Conservation (phyloP, 2,113 vertebrate genomes). For the Mionectes macconnelli region DNA sequence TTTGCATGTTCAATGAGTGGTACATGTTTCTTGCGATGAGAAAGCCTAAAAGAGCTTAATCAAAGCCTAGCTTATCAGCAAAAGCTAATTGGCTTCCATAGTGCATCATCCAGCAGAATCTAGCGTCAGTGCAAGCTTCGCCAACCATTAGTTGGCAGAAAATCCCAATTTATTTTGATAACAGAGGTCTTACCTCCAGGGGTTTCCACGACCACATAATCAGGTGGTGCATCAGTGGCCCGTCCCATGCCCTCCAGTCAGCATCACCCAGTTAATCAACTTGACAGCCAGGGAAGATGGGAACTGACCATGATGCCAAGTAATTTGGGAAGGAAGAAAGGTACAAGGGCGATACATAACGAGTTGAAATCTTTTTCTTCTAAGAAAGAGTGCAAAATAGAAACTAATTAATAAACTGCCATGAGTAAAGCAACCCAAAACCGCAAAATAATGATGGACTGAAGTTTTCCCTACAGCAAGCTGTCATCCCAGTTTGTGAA, state of each 20-base stretch:
- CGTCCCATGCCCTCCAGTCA: constrained; percentile 52
- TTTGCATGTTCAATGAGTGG: constrained; percentile 50
- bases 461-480: constrained; percentile 35
- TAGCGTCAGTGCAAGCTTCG: constrained; percentile 61
- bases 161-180: constrained; percentile 77
- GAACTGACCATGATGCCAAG: background rate
- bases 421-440: constrained; percentile 6
- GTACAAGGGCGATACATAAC: background rate
- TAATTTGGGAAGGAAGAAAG: constrained; percentile 16
- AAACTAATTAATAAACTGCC: constrained; percentile 49
- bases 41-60: constrained; percentile 45
- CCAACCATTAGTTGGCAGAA: constrained; percentile 73
- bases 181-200: constrained; percentile 55
- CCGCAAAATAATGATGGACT: constrained; percentile 41
- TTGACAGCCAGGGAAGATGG: constrained; percentile 8
- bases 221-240: constrained; percentile 67
- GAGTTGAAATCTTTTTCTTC: background rate
- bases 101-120: constrained; percentile 41
- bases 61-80: constrained; percentile 58
- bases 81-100: constrained; percentile 54
- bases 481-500: constrained; percentile 39
- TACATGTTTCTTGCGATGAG: background rate
- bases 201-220: constrained; percentile 74
- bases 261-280: constrained; percentile 64
- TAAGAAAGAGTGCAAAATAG: background rate